Conservation (phyloP, 2,797 vertebrate species). For the Tauraco hartlaubi region DNA sequence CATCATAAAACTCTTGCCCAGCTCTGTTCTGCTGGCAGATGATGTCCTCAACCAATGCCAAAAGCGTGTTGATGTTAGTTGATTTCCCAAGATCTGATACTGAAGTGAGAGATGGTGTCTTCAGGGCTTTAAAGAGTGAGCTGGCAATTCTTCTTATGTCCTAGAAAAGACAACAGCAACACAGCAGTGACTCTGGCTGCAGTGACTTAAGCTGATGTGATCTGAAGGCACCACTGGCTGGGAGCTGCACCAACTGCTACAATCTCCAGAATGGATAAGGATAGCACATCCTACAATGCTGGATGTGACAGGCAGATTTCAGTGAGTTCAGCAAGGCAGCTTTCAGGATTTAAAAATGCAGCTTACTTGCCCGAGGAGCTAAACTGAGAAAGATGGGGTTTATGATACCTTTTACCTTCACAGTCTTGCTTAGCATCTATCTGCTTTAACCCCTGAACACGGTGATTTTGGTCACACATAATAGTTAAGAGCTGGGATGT, state of each 20-base stretch:
- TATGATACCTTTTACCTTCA: not conserved
- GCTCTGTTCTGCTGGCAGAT: slow-evolving; percentile 86
- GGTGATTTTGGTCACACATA: not conserved
- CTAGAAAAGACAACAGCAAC: slow-evolving; percentile 73
- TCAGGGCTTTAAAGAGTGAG: slow-evolving; percentile 89
- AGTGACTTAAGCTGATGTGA: not conserved
- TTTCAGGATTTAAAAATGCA: not conserved
- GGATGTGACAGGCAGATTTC: not conserved
- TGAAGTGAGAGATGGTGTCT: slow-evolving; percentile 77
- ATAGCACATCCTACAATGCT: not conserved
- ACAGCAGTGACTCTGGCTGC: slow-evolving; percentile 21
- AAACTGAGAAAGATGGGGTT: not conserved
- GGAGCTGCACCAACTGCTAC: not conserved
- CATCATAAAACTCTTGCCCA: slow-evolving; percentile 80
- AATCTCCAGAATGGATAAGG: not conserved
- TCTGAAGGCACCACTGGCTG: not conserved
- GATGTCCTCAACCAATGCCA: slow-evolving; percentile 90
- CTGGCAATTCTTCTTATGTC: slow-evolving; percentile 90
- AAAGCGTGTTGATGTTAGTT: slow-evolving; percentile 88
- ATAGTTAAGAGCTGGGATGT: not conserved
- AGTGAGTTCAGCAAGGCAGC: not conserved
- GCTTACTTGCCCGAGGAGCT: not conserved
- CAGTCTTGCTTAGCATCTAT: not conserved
- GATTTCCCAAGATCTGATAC: slow-evolving; percentile 79
- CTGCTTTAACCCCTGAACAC: not conserved